Conservation (phyloP, 2,113 vertebrate species). For the Salvelinus alpinus region DNA sequence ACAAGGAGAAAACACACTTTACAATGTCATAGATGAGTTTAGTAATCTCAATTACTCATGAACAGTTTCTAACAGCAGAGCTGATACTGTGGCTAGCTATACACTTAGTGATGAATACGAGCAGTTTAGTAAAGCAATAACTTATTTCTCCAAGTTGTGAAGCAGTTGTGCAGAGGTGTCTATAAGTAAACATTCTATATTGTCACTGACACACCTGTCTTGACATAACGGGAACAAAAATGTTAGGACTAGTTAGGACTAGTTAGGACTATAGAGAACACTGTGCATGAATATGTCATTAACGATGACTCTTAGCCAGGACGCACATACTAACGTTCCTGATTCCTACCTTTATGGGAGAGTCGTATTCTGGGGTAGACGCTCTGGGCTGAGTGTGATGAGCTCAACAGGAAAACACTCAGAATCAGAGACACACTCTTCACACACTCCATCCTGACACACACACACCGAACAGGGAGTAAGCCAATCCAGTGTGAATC, state of each 20-base stretch:
- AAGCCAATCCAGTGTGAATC: constrained; percentile 22
- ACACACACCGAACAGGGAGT: constrained; percentile 15
- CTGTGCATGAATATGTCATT: neutral
- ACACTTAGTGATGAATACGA: neutral
- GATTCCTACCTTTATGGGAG: constrained; percentile 63
- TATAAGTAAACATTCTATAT: neutral
- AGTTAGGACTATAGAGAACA: constrained; percentile 4
- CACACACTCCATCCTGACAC: constrained; percentile 50
- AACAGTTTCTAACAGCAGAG: no score
- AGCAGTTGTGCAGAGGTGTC: no score
- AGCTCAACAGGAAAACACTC: constrained; percentile 40
- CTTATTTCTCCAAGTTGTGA: no score
- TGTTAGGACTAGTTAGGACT: neutral
- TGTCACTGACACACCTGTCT: constrained; percentile 17
- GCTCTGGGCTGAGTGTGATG: constrained; percentile 44
- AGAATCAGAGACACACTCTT: constrained; percentile 51
- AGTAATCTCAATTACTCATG: no score
- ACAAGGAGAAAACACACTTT: no score
- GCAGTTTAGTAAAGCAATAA: neutral
- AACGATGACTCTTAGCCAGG: neutral
- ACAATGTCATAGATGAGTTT: no score
- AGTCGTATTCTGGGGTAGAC: constrained; percentile 68
- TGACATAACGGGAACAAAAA: constrained; percentile 2
- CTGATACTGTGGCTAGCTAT: constrained; percentile 26
- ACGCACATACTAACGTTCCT: neutral